A percentile compares a stretch with the other conserved stretches of the same genome.
Evolutionary conservation across 2,113 vertebrate species (phyloP).

Genomic region (Candoia aspera): DNA sequence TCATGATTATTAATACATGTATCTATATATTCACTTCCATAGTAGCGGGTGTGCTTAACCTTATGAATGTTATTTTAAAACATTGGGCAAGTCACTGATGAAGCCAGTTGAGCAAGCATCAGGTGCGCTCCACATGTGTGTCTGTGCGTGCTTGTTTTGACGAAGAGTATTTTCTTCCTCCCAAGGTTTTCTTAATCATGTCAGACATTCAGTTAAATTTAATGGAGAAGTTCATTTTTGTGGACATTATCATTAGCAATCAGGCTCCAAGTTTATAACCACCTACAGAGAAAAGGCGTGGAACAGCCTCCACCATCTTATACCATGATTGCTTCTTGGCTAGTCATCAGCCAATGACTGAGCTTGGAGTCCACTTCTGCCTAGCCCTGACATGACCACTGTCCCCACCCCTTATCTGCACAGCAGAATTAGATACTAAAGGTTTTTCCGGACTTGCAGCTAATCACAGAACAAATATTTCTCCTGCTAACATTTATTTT

Average conservation of each 20-base stretch:
- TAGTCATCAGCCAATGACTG: constrained; percentile 37
- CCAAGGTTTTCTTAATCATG: constrained; percentile 35
- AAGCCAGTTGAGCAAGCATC: neutral
- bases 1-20: neutral
- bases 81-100: neutral
- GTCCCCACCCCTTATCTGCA: neutral
- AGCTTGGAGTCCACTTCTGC: neutral
- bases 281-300: constrained; percentile 37
- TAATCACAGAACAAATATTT: no score
- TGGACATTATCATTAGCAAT: constrained; percentile 46
- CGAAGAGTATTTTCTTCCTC: neutral
- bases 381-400: neutral
- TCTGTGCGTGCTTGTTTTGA: neutral
- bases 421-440: constrained; percentile 10
- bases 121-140: neutral
- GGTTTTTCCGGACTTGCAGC: no score
- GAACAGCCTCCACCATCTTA: constrained; percentile 39
- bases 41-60: constrained; percentile 3
- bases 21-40: neutral
- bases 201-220: constrained; percentile 39
- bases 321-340: constrained; percentile 48
- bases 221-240: constrained; percentile 54
- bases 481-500: no score
- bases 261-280: constrained; percentile 22
- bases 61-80: neutral